A percentile compares a stretch with the other conserved stretches of the same genome.
These are phyloP conservation scores for Nesometra sesokonis DNA, from an alignment of 35 echinoderm and acorn worm species.

Conservation along the genomic window DNA sequence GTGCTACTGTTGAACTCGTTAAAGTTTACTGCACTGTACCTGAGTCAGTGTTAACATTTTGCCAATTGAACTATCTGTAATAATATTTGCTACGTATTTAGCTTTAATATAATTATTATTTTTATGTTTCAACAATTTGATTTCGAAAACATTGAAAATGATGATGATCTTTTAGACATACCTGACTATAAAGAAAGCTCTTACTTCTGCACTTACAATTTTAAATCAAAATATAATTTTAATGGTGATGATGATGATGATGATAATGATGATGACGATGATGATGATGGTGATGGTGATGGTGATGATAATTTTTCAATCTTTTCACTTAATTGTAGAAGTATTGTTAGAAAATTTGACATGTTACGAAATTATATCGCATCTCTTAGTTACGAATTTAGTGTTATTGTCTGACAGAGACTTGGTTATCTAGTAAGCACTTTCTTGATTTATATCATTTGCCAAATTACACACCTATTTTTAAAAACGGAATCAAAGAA, in stretches of 20 bases:
- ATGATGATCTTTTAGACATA: no score
- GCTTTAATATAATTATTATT: no score
- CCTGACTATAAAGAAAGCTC: background rate
- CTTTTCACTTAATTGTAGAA: background rate
- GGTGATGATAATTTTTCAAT: background rate
- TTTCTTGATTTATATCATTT: background rate
- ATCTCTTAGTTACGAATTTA: background rate
- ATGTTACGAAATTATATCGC: background rate
- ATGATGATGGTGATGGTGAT: background rate
- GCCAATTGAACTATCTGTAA: no score
- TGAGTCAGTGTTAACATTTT: no score
- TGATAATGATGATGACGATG: background rate
- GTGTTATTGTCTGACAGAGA: background rate
- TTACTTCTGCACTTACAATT: background rate
- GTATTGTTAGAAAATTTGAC: background rate
- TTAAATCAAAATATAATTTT: background rate
- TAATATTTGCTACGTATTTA: no score
- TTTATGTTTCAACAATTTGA: no score
- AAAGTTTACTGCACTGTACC: no score
- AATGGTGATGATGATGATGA: background rate
- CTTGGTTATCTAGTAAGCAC: background rate
- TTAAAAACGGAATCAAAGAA: background rate
- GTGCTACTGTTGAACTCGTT: no score
- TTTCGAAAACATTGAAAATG: no score
- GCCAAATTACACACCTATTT: background rate